These are phyloP conservation scores for Brotula barbata DNA, from an alignment of 2,797 vertebrate species.

Conservation along the genomic window DNA sequence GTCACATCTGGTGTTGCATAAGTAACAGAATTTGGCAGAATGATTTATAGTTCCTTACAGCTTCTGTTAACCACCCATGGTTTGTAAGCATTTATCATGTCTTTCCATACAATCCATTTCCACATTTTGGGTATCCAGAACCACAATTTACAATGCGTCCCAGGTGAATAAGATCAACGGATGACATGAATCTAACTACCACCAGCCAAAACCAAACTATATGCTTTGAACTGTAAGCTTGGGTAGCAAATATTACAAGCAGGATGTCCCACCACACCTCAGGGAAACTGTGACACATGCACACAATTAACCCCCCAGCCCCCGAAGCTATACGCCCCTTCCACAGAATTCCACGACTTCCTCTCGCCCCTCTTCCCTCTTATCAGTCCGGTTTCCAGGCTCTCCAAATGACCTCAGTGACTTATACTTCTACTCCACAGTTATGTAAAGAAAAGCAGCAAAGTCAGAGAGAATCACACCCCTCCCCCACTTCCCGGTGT, in stretches of 20 bases:
- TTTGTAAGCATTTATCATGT: too few relatives aligned
- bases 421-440: slow-evolving; percentile 24
- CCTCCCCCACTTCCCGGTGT: neutral
- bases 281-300: neutral
- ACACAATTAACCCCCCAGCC: neutral
- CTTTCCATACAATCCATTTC: too few relatives aligned
- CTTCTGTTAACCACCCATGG: too few relatives aligned
- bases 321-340: neutral
- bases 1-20: too few relatives aligned
- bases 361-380: neutral
- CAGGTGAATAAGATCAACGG: too few relatives aligned
- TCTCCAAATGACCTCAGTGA: slow-evolving; percentile 1
- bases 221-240: too few relatives aligned
- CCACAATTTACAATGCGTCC: too few relatives aligned
- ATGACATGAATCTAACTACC: too few relatives aligned
- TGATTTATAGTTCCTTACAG: too few relatives aligned
- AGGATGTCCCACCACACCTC: neutral
- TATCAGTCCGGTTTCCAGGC: neutral
- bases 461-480: slow-evolving; percentile 17
- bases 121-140: too few relatives aligned
- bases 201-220: neutral
- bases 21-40: too few relatives aligned
- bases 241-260: neutral
- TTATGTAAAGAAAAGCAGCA: slow-evolving; percentile 4
- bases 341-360: neutral